Percentiles rank a stretch among this genome's conserved stretches.
These are phyloP conservation scores for Tricholauxania praeusta DNA, from an alignment of 2,888 invertebrate species.

Conservation along the genomic window DNA sequence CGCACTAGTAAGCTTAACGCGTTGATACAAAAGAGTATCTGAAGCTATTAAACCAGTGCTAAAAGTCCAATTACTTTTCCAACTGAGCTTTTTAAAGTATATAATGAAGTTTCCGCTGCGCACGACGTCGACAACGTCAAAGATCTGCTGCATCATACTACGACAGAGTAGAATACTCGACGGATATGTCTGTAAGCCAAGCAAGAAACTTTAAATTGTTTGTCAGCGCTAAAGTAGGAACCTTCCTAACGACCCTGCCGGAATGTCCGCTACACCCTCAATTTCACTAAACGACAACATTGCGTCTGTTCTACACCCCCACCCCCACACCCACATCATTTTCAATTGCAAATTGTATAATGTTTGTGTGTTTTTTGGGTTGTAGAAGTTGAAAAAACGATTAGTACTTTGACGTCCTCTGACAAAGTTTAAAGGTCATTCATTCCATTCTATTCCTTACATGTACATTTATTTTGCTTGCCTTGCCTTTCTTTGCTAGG, in stretches of 20 bases:
- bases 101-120: too few species aligned
- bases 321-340: too few species aligned
- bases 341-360: background rate
- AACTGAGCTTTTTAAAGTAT: too few species aligned
- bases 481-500: background rate
- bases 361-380: background rate
- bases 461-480: background rate
- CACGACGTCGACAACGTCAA: background rate
- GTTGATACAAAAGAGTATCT: too few species aligned
- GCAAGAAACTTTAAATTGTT: slow-evolving; percentile 36
- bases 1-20: too few species aligned
- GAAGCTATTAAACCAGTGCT: too few species aligned
- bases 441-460: slow-evolving; percentile 19
- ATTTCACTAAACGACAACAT: background rate
- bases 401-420: slow-evolving; percentile 58
- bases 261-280: background rate
- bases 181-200: slow-evolving; percentile 31
- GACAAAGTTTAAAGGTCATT: slow-evolving; percentile 63
- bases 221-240: slow-evolving; percentile 22
- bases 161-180: slow-evolving; percentile 7
- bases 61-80: too few species aligned
- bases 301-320: background rate
- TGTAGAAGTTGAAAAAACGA: slow-evolving; percentile 17
- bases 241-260: background rate
- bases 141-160: slow-evolving; percentile 3